A percentile compares a stretch with the other conserved stretches of the same genome.
These are phyloP conservation scores for Casuarius casuarius DNA, from an alignment of 2,113 vertebrate species.

Conservation along the genomic window DNA sequence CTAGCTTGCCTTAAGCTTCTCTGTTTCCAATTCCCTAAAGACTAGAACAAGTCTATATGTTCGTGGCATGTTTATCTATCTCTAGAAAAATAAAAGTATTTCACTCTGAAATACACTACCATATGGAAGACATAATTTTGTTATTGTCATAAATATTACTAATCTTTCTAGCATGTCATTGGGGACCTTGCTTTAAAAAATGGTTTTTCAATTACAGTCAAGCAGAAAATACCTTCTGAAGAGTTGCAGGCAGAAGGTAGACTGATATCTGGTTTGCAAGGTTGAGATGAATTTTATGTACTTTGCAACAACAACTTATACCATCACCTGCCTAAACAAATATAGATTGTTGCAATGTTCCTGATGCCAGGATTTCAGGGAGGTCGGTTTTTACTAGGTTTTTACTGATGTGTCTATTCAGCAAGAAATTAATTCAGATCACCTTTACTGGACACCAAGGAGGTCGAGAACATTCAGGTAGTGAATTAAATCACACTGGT, in stretches of 20 bases:
- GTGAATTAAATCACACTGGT: not conserved
- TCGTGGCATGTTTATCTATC: not conserved
- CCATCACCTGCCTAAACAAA: not conserved
- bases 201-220: not conserved
- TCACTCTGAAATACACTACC: not conserved
- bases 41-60: not conserved
- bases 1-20: not conserved
- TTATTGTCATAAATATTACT: not conserved
- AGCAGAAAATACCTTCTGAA: not conserved
- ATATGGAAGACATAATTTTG: not conserved
- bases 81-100: not conserved
- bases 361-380: not conserved
- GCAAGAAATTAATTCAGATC: not conserved
- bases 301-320: not conserved
- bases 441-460: not conserved
- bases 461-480: not conserved
- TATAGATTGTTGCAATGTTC: not conserved
- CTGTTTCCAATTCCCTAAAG: not conserved
- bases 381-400: not conserved
- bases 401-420: not conserved
- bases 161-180: not conserved
- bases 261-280: not conserved
- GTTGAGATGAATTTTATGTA: not conserved
- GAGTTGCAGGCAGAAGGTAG: not conserved
- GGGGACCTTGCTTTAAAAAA: not conserved